Conservation (phyloP, 2,113 vertebrate species). For the Cheirogaleus medius region DNA sequence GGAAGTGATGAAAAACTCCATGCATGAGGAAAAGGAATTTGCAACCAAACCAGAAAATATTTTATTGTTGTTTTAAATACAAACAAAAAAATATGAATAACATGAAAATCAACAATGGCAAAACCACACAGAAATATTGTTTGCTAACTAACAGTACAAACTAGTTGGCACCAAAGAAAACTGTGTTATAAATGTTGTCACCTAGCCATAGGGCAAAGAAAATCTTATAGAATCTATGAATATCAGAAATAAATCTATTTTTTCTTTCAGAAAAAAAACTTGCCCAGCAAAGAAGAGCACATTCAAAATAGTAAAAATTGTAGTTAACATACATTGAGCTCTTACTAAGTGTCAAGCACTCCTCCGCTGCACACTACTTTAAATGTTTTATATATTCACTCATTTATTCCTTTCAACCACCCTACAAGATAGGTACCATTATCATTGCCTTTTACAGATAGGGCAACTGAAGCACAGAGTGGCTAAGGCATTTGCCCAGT, state of each 20-base stretch:
- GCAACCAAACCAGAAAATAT: neutral
- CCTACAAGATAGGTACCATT: neutral
- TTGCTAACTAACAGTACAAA: constrained; percentile 20
- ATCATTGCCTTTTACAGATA: neutral
- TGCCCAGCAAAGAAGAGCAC: neutral
- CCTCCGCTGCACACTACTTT: neutral
- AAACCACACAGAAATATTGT: neutral
- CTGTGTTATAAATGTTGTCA: neutral
- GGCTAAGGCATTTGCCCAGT: neutral
- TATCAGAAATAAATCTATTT: neutral
- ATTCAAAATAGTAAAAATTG: neutral
- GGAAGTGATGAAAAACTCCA: constrained; percentile 2
- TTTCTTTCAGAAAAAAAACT: neutral
- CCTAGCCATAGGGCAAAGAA: neutral
- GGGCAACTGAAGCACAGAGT: neutral
- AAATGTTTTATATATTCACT: neutral
- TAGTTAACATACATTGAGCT: neutral
- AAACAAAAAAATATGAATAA: neutral
- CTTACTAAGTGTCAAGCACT: neutral
- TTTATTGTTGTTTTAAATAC: neutral
- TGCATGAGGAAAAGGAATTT: constrained; percentile 1
- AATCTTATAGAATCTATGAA: neutral
- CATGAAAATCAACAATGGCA: neutral
- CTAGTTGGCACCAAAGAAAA: neutral
- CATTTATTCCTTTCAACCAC: neutral